Evolutionary conservation across 2,888 invertebrate genomes (phyloP), one percentile per base, ranked within the genome.

Genomic region (Mellilla xanthometata): DNA sequence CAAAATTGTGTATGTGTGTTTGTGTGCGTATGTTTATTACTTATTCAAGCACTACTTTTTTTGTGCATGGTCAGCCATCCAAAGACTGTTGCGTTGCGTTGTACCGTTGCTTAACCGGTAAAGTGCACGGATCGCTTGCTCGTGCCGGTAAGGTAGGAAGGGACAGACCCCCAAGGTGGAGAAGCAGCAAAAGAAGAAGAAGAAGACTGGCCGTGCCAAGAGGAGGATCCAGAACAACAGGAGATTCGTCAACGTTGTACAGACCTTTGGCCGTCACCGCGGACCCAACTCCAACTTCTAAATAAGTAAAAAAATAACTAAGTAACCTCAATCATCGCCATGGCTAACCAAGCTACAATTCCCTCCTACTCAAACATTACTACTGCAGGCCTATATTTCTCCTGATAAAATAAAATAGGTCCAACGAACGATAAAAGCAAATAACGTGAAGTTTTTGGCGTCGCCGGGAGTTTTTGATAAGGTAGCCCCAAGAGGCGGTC

Each of bases 141-240:
- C 99, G 99, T 95, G 99, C 99, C 77, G 99, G 99, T 92, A 72
- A 84, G 89, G 80, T n/a, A n/a, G n/a, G 40, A 99, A 99, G 87
- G 99, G 99, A 58, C 99, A 99, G 90, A 99, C 99, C 10, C 99
- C 99, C 13, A 99, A 99, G 92, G 98, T 99, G 57, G 99, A 99
- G 68, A 99, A 99, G 78, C 97, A 98, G 83, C 99, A 99, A 76
- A 99, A 99, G 92, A 98, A 97, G 81, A 99, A 99, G 94, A 98
- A 98, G 95, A 98, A 97, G 93, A 99, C 99, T 27, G 99, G 99
- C 38, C 95, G 99, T 79, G 99, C 99, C 55, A 99, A 99, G 93
- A 94, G 99, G 74, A 95, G 99, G 73, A 97, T 99, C 80, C 99
- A 99, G 80, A 99, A 99, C 93, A 99, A 99, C 91, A 94, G 99